Evolutionary conservation across 2,888 invertebrate species (phyloP).

Genomic region (Pristionchus exspectatus): DNA sequence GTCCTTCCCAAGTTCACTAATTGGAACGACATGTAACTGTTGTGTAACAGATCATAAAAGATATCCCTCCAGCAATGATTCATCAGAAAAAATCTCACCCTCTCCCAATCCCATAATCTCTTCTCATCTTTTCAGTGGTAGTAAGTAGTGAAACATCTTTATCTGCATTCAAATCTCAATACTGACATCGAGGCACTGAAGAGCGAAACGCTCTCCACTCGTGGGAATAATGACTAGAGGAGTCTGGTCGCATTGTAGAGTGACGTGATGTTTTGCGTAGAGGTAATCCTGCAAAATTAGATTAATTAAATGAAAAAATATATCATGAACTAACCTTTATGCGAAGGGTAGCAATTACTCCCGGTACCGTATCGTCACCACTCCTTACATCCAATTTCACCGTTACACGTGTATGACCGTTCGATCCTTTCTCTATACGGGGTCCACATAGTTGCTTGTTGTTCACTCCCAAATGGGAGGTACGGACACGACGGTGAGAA

Average conservation of each 20-base stretch:
- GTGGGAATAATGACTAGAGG: background rate
- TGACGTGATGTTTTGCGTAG: background rate
- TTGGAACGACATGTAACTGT: background rate
- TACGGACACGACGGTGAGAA: background rate
- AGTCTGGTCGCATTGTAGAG: background rate
- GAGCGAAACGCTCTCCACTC: background rate
- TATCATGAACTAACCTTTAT: too few species aligned
- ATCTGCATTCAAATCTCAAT: background rate
- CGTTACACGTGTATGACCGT: conserved; percentile 4
- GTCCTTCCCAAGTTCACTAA: too few species aligned
- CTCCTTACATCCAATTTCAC: background rate
- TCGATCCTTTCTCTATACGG: conserved; percentile 4
- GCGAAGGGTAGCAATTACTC: too few species aligned
- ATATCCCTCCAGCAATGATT: too few species aligned
- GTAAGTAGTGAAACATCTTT: too few species aligned
- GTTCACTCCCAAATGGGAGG: background rate
- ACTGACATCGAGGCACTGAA: background rate
- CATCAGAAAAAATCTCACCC: too few species aligned
- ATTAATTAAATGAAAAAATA: too few species aligned
- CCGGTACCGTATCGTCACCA: background rate
- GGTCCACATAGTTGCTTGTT: background rate
- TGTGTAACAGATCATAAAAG: too few species aligned
- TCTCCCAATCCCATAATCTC: too few species aligned
- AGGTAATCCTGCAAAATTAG: background rate
- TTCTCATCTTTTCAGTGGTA: too few species aligned